A percentile compares a stretch with the other conserved stretches of the same genome.
Conservation (phyloP, 1,140 invertebrate genomes). For the Hesperophylax magnus region DNA sequence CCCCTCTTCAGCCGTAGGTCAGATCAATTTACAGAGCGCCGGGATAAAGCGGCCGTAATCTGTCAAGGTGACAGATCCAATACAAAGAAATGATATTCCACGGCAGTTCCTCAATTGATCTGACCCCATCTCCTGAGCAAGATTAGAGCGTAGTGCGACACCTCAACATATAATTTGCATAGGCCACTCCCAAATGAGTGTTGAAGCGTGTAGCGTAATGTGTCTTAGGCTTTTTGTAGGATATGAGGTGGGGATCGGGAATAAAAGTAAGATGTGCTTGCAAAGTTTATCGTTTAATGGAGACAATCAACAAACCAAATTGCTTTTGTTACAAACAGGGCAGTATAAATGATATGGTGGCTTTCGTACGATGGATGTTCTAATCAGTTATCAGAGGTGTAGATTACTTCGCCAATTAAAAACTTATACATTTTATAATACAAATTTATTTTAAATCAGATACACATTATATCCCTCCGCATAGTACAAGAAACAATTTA, state of each 20-base stretch:
- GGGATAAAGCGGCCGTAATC: too few relatives aligned
- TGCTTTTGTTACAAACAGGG: slow-evolving; percentile 43
- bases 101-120: too few relatives aligned
- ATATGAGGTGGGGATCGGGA: not conserved
- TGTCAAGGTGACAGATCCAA: too few relatives aligned
- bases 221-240: too few relatives aligned
- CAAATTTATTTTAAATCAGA: slow-evolving; percentile 72
- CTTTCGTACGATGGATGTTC: not conserved
- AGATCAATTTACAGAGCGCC: too few relatives aligned
- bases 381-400: not conserved
- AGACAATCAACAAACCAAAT: slow-evolving; percentile 43
- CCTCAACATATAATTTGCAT: too few relatives aligned
- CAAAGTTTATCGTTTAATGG: slow-evolving; percentile 44
- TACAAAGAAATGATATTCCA: too few relatives aligned
- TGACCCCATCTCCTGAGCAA: too few relatives aligned
- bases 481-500: slow-evolving; percentile 72
- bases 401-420: slow-evolving; percentile 47
- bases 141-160: too few relatives aligned
- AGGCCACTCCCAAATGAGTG: too few relatives aligned
- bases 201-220: too few relatives aligned
- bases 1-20: too few relatives aligned
- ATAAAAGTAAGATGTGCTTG: slow-evolving; percentile 36
- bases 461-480: slow-evolving; percentile 72
- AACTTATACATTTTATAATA: slow-evolving; percentile 67
- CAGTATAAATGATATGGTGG: slow-evolving; percentile 36